phyloP scores from a whole-genome alignment of 2,113 vertebrate genomes.

The Falcunculus frontatus region DNA sequence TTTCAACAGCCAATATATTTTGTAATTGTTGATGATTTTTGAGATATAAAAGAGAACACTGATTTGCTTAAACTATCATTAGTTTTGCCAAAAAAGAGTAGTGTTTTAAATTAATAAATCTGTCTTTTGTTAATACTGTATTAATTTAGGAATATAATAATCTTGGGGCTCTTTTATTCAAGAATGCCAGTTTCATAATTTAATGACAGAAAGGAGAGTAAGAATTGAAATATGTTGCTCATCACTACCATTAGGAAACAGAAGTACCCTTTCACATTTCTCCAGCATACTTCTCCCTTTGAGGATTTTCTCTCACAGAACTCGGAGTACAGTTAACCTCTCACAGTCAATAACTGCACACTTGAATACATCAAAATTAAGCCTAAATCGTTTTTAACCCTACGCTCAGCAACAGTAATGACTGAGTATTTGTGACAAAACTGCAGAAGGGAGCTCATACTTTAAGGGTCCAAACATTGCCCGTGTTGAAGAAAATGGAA shows the following conservation, averaged over 20 bases:
- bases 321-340: constrained; percentile 6
- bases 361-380: constrained; percentile 33
- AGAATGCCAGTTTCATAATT: not conserved
- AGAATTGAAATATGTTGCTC: not conserved
- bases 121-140: not conserved
- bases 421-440: constrained; percentile 45
- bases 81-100: not conserved
- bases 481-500: constrained; percentile 49
- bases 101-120: constrained; percentile 9
- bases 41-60: not conserved
- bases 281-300: not conserved
- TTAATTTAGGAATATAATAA: not conserved
- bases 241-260: not conserved
- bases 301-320: not conserved
- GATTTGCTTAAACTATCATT: not conserved
- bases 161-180: not conserved
- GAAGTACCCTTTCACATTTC: not conserved
- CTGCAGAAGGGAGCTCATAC: not conserved
- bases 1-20: not conserved
- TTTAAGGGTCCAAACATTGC: constrained; percentile 39
- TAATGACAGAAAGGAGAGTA: not conserved
- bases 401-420: constrained; percentile 33
- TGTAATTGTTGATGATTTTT: not conserved
- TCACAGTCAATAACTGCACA: not conserved
- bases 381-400: constrained; percentile 40